Conservation (phyloP, 2,113 vertebrate genomes). For the Campylomormyrus numenius region DNA sequence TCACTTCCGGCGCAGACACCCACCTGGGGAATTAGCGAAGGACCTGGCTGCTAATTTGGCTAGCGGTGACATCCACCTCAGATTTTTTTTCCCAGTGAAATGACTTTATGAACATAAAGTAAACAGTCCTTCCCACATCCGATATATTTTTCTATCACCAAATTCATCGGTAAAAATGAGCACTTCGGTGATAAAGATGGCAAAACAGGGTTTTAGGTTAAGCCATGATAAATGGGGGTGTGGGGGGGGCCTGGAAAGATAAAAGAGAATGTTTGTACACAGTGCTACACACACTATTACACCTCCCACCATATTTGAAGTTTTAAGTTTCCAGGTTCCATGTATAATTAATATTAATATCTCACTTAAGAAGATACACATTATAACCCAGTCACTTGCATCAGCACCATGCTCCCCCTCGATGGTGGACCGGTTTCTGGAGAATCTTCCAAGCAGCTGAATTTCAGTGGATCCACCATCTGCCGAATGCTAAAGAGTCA, state of each 20-base stretch:
- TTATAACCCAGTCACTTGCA: slow-evolving; percentile 25
- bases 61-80: slow-evolving; percentile 57
- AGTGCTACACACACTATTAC: slow-evolving; percentile 17
- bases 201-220: slow-evolving; percentile 50
- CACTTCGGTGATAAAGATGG: slow-evolving; percentile 69
- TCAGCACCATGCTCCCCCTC: slow-evolving; percentile 2
- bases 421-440: background rate
- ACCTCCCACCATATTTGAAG: slow-evolving; percentile 56
- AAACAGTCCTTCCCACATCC: slow-evolving; percentile 32
- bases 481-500: background rate
- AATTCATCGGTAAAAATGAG: slow-evolving; percentile 52
- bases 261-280: slow-evolving; percentile 16
- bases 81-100: slow-evolving; percentile 33
- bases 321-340: slow-evolving; percentile 59
- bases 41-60: slow-evolving; percentile 63
- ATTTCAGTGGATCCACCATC: background rate
- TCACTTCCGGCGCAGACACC: slow-evolving; percentile 34
- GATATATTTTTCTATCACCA: slow-evolving; percentile 45
- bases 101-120: slow-evolving; percentile 31
- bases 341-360: slow-evolving; percentile 15
- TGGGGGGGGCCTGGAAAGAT: background rate
- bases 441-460: background rate
- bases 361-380: slow-evolving; percentile 21
- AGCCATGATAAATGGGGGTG: slow-evolving; percentile 30
- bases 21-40: slow-evolving; percentile 41